These are phyloP conservation scores for Scolopax mira DNA, from an alignment of 2,113 vertebrate genomes.

Conservation along the genomic window DNA sequence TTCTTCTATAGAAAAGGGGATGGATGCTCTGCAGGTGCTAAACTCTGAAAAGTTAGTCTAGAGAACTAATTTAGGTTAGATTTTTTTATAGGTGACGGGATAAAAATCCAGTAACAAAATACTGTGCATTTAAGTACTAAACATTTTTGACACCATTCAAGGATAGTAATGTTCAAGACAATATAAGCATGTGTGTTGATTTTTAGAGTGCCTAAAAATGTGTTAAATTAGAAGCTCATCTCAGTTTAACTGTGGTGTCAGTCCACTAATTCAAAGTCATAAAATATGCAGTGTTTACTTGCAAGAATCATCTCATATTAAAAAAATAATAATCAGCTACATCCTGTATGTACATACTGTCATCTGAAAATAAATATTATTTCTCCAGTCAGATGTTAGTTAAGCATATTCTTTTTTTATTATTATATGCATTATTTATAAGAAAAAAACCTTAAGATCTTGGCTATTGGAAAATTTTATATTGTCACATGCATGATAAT, in stretches of 20 bases:
- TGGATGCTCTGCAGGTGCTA: not conserved
- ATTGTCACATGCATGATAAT: not conserved
- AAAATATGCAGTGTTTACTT: slow-evolving; percentile 37
- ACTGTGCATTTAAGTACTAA: not conserved
- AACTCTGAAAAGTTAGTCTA: not conserved
- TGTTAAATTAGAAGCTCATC: not conserved
- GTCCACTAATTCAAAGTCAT: not conserved
- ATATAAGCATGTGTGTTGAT: not conserved
- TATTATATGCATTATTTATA: not conserved
- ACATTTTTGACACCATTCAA: not conserved
- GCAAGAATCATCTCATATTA: not conserved
- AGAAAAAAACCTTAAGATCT: not conserved
- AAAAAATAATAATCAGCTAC: not conserved
- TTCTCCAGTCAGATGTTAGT: not conserved
- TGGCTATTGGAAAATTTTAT: not conserved
- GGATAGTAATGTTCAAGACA: not conserved
- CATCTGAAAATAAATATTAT: not conserved
- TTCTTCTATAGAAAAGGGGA: not conserved
- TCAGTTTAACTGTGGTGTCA: not conserved
- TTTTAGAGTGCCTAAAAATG: not conserved
- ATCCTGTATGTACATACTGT: not conserved
- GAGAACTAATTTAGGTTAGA: not conserved
- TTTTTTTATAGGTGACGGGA: not conserved
- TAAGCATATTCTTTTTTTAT: not conserved
- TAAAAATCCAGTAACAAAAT: not conserved